Base-by-base conservation (phyloP, 2,797 vertebrate species). In the Chaunax sp. region DNA sequence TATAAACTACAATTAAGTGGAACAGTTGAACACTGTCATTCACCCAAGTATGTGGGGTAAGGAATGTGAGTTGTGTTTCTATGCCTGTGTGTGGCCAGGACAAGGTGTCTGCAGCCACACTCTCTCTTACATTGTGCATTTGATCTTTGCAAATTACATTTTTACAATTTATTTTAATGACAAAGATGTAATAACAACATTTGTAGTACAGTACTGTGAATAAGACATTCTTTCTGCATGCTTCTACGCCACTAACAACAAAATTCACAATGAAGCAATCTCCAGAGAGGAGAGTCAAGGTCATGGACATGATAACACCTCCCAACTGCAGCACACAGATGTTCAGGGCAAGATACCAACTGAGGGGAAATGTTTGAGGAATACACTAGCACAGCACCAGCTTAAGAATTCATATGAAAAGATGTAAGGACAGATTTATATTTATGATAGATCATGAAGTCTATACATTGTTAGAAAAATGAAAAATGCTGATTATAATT, bases 1-100 rank as follows among this genome's bases (percentile, higher is more conserved):
- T 87, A 89, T 88, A 92, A 92, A 91, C 88, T 90, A 86, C 89
- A 90, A 92, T 93, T 92, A 93, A 87, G 80, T 83, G 72, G 77
- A 88, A 78, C 77, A 86, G 85, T 83, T 86, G 82, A 89, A 84
- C 83, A 86, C 87, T 87, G 87, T 89, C 89, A 89, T 92, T 92
- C 86, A 75, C 64, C 63, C 77, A 84, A 89, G 84, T 89, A 89
- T 87, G 84, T 64, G 56, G 60, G 50, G 75, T 74, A 70, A 89
- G 81, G 88, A 89, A 85, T 87, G 82, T 40, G 58, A 71, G 72
- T 51, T 53, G 64, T 68, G 76, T 80, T 71, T 75, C 41, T 71
- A 1, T 54, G 81, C 18, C 72, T 86, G 82, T 86, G 89, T 88
- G 90, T 87, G 85, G 81, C 69, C 71, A 23, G 51, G 55, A 76